Evolutionary conservation across 2,113 vertebrate species (phyloP).

Genomic region (Herpailurus yagouaroundi): DNA sequence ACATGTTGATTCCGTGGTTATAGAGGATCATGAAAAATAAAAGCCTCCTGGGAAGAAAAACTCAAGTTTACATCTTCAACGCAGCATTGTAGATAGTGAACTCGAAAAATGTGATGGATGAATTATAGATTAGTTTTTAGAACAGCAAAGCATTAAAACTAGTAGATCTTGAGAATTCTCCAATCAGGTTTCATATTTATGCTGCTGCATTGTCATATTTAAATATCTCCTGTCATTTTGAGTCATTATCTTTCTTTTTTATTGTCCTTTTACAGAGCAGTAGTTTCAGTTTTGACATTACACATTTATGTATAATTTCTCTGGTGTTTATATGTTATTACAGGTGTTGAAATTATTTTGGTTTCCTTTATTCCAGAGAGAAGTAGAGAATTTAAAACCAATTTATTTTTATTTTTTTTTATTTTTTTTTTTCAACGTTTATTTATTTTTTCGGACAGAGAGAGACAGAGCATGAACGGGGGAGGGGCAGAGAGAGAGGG

Average conservation of each 20-base stretch:
- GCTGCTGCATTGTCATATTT: background rate
- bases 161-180: constrained; percentile 17
- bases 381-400: constrained; percentile 9
- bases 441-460: too few species aligned
- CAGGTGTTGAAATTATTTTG: constrained; percentile 48
- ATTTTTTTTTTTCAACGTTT: too few species aligned
- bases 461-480: too few species aligned
- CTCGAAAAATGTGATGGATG: background rate
- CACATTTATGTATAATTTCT: background rate
- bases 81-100: background rate
- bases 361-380: constrained; percentile 26
- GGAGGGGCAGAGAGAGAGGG: too few species aligned
- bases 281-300: constrained; percentile 17
- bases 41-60: background rate
- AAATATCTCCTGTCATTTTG: constrained; percentile 41
- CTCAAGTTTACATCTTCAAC: background rate
- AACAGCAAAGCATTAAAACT: constrained; percentile 18
- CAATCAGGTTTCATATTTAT: constrained; percentile 17
- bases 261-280: background rate
- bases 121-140: background rate
- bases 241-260: background rate
- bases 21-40: constrained; percentile 21
- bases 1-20: background rate
- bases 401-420: too few species aligned
- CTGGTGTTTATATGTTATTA: background rate